phyloP scores from a whole-genome alignment of 2,888 invertebrate genomes.

The Melanophora roralis region DNA sequence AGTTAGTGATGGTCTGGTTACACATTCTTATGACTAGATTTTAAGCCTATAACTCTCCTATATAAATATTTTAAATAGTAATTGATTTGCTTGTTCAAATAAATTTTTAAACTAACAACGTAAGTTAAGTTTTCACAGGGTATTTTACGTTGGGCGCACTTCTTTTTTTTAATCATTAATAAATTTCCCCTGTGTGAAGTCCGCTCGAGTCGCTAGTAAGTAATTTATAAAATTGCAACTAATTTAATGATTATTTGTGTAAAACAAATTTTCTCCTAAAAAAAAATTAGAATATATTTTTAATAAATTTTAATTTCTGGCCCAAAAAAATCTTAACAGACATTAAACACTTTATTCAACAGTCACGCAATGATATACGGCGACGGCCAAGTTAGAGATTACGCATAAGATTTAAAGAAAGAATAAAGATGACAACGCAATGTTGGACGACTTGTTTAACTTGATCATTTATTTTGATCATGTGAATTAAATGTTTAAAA shows the following conservation, averaged over 20 bases:
- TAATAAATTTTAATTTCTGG: constrained; percentile 26
- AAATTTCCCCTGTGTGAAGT: too few relatives aligned
- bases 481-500: constrained; percentile 56
- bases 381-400: constrained; percentile 14
- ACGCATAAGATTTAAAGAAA: background rate
- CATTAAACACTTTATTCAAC: constrained; percentile 22
- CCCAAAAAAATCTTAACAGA: background rate
- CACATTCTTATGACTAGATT: too few relatives aligned
- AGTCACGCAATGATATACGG: constrained; percentile 43
- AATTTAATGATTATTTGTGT: constrained; percentile 22
- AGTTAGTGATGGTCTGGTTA: too few relatives aligned
- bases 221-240: background rate
- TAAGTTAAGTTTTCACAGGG: too few relatives aligned
- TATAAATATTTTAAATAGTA: too few relatives aligned
- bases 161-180: too few relatives aligned
- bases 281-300: constrained; percentile 25
- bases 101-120: too few relatives aligned
- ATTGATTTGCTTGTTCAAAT: too few relatives aligned
- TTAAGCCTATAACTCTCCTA: too few relatives aligned
- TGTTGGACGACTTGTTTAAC: constrained; percentile 45
- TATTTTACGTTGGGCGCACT: too few relatives aligned
- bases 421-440: background rate
- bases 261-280: constrained; percentile 43
- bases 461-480: constrained; percentile 53
- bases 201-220: too few relatives aligned